Percentiles rank a stretch among this genome's conserved stretches.
These are phyloP conservation scores for Nibea albiflora DNA, from an alignment of 2,113 vertebrate species.

Conservation along the genomic window DNA sequence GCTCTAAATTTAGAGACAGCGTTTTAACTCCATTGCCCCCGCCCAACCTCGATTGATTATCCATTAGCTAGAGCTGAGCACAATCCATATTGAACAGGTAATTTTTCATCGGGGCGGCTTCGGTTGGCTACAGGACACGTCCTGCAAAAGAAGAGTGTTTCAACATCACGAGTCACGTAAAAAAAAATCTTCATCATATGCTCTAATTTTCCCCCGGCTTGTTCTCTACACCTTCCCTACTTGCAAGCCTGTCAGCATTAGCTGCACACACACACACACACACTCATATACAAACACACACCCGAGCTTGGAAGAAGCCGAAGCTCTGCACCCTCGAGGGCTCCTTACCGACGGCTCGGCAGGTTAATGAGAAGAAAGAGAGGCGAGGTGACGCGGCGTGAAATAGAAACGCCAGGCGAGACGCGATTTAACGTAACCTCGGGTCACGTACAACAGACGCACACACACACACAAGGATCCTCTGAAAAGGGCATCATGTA, in stretches of 20 bases:
- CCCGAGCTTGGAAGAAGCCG: slow-evolving; percentile 12
- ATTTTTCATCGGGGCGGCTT: slow-evolving; percentile 19
- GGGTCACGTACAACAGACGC: slow-evolving; percentile 39
- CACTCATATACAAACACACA: slow-evolving; percentile 3
- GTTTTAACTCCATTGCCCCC: slow-evolving; percentile 26
- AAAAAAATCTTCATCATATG: not conserved
- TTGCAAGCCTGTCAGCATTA: slow-evolving; percentile 40
- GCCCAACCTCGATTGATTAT: slow-evolving; percentile 48
- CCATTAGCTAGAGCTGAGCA: slow-evolving; percentile 47
- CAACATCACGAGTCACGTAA: not conserved
- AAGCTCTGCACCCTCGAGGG: slow-evolving; percentile 13
- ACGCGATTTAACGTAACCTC: slow-evolving; percentile 50
- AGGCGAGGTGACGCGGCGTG: slow-evolving; percentile 70
- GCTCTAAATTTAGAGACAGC: slow-evolving; percentile 52
- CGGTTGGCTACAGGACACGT: not conserved
- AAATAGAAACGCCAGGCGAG: slow-evolving; percentile 70
- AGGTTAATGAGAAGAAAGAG: slow-evolving; percentile 75
- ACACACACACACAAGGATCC: slow-evolving; percentile 21
- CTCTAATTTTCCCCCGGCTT: slow-evolving; percentile 4
- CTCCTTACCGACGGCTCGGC: slow-evolving; percentile 35
- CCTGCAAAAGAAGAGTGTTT: not conserved
- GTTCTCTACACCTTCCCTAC: slow-evolving; percentile 1
- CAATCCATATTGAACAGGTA: slow-evolving; percentile 35
- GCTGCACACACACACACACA: slow-evolving; percentile 38
- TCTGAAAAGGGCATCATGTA: slow-evolving; percentile 51